Evolutionary conservation across 35 echinoderm and acorn worm genomes (phyloP).

Genomic region (Ophiothrix spiculata): DNA sequence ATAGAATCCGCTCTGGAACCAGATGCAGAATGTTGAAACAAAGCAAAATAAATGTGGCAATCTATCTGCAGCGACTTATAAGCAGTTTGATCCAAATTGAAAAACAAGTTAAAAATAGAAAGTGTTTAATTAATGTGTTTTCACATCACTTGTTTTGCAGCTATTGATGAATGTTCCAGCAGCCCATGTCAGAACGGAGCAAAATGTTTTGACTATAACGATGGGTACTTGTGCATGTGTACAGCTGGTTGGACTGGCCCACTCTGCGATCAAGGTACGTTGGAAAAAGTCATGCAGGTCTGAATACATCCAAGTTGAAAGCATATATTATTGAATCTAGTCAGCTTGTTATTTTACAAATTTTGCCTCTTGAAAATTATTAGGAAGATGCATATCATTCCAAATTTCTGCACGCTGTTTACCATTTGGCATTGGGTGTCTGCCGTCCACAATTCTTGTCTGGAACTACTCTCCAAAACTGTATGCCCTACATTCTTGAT

Average conservation of each 20-base stretch:
- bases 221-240: slow-evolving; percentile 55
- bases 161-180: slow-evolving; percentile 36
- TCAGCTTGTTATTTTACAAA: no score
- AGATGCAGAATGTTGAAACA: neutral
- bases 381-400: no score
- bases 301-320: no score
- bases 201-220: slow-evolving; percentile 40
- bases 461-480: no score
- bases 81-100: neutral
- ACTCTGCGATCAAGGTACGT: neutral
- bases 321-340: no score
- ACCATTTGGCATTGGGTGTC: no score
- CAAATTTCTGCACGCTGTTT: no score
- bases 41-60: no score
- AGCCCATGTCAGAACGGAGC: slow-evolving; percentile 67
- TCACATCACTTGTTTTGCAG: neutral
- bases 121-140: neutral
- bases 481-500: no score
- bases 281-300: neutral
- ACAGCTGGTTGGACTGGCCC: slow-evolving; percentile 36
- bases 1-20: no score
- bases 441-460: no score
- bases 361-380: no score
- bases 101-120: neutral
- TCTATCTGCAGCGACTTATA: neutral